A percentile compares a stretch with the other conserved stretches of the same genome.
These are phyloP conservation scores for Tychaedon coryphoeus DNA, from an alignment of 2,113 vertebrate genomes.

Conservation along the genomic window DNA sequence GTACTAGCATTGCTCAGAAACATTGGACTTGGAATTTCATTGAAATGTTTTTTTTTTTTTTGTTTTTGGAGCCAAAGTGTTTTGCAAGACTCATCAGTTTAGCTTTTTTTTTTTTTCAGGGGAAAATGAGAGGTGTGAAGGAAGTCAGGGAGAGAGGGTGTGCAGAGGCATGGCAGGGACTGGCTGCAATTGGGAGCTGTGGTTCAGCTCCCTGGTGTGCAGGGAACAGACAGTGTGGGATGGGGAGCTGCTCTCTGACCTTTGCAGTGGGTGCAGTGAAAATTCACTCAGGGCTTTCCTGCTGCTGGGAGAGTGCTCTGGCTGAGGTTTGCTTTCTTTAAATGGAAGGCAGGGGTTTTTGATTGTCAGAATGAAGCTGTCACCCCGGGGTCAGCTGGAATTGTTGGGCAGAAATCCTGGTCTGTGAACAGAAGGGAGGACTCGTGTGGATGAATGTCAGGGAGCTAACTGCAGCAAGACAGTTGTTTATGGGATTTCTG, in stretches of 20 bases:
- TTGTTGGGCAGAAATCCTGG: neutral
- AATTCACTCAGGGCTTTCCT: slow-evolving; percentile 30
- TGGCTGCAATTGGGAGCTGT: slow-evolving; percentile 3
- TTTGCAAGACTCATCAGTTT: slow-evolving; percentile 18
- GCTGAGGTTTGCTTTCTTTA: slow-evolving; percentile 24
- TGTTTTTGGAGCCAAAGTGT: neutral
- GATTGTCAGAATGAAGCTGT: neutral
- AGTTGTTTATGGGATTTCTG: neutral
- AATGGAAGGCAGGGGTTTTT: slow-evolving; percentile 15
- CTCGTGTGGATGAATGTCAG: neutral
- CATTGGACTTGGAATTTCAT: neutral
- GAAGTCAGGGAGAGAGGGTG: neutral
- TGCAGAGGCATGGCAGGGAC: neutral
- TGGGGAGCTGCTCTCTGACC: slow-evolving; percentile 62
- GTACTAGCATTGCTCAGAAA: neutral
- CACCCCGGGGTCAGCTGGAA: neutral
- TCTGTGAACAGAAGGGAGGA: neutral
- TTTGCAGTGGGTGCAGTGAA: slow-evolving; percentile 60
- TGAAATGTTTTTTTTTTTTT: neutral
- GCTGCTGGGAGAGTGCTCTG: slow-evolving; percentile 20
- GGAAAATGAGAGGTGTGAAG: neutral
- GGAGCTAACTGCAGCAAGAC: neutral
- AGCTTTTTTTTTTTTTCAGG: neutral
- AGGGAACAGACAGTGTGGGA: neutral
- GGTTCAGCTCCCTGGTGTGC: slow-evolving; percentile 18